phyloP scores from a whole-genome alignment of 2,797 vertebrate species.

The Onychomys torridus region DNA sequence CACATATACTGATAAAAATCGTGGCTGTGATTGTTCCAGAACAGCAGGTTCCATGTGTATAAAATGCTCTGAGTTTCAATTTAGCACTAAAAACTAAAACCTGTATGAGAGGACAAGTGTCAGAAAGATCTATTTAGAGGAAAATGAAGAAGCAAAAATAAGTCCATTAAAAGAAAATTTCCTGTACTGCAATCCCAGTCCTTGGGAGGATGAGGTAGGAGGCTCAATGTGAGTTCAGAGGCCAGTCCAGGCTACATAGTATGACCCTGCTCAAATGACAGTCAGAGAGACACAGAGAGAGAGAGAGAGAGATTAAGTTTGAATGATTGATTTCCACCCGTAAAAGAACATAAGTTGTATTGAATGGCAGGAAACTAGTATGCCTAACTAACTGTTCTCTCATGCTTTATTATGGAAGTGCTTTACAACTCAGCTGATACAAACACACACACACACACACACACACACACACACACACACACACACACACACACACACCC shows the following conservation, averaged over 20 bases:
- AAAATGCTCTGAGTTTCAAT: conserved; percentile 84
- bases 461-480: neutral
- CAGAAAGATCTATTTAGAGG: conserved; percentile 73
- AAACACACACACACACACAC: neutral
- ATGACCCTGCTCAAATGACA: neutral
- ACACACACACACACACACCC: neutral
- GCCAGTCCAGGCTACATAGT: neutral
- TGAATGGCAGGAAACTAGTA: conserved; percentile 67
- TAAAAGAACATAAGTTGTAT: conserved; percentile 78
- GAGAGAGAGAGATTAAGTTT: neutral
- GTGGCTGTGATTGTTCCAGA: conserved; percentile 88
- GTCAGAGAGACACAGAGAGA: neutral
- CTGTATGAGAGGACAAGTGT: conserved; percentile 82
- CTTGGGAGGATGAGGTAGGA: neutral
- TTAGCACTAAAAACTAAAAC: conserved; percentile 84
- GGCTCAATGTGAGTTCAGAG: neutral
- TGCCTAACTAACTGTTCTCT: conserved; percentile 48
- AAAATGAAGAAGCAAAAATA: conserved; percentile 82
- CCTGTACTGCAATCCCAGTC: conserved; percentile 61
- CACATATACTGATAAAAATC: conserved; percentile 90
- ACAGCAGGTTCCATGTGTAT: conserved; percentile 87
- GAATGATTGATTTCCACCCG: conserved; percentile 25
- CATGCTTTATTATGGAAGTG: conserved; percentile 63
- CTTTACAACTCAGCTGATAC: conserved; percentile 75
- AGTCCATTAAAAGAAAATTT: conserved; percentile 80